Base-by-base conservation (phyloP, 2,113 vertebrate genomes). In the Cephalopterus ornatus region DNA sequence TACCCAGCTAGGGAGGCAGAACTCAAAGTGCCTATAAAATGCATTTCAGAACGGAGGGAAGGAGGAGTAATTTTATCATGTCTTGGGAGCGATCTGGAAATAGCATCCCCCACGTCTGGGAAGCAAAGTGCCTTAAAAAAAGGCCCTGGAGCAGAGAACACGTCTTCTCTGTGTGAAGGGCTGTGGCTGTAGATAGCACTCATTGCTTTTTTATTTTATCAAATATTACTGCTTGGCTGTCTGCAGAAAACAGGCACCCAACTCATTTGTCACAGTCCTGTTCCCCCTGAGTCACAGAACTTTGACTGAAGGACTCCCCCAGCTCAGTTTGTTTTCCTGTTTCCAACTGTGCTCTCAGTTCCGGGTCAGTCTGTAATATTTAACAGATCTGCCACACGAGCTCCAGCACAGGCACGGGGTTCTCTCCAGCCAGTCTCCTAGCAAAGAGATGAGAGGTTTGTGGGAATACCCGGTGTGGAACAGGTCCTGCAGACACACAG, bases 341-440 rank as follows among this genome's bases (percentile, higher is more conserved):
- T 87, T 65, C 82, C 44, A 49, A 1, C 39, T 9, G 2, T 0
- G 0, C 39, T 88, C 56, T 19, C 49, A 2, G 53, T 75, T 95
- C 83, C 1, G 0, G 35, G 18, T 91, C 61, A 72, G 41, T 14
- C 79, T 75, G 73, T 76, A 88, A 30, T 32, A 61, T 89, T 74
- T 82, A 81, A 58, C 53, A 62, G 39, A 88, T n/a, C 88, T 77
- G 85, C 78, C 8, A 0, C 61, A 58, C 74, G 77, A 93, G 86
- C 94, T 76, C 11, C 85, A 42, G 71, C 66, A 11, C 7, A 8
- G 68, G 47, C 66, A 27, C 3, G 0, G 59, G 66, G 61, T 74
- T 68, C 66, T 86, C 88, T 81, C 68, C 79, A 86, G 3, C 27
- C 82, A 85, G 46, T 53, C 78, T 79, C 50, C 58, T 41, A 27